phyloP scores from a whole-genome alignment of 2,113 vertebrate species.

The Mesembrinibis cayennensis region DNA sequence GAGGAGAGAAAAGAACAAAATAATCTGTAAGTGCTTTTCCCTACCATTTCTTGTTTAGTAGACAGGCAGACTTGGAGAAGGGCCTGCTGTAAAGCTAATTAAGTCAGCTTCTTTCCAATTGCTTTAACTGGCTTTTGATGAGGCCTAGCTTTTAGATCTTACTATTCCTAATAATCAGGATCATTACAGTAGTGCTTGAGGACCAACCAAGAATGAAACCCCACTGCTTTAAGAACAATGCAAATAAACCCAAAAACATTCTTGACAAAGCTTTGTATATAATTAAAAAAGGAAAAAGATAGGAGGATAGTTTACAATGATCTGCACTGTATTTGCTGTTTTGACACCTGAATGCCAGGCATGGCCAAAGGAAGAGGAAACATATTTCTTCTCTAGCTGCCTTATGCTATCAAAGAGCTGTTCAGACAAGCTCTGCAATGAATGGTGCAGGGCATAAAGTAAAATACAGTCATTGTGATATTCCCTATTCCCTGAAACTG shows the following conservation, averaged over 20 bases:
- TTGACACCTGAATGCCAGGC: not conserved
- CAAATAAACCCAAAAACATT: not conserved
- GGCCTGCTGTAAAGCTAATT: not conserved
- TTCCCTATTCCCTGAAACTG: not conserved
- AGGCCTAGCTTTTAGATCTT: not conserved
- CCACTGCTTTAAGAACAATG: not conserved
- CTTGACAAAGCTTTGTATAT: not conserved
- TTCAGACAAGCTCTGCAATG: not conserved
- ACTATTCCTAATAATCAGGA: not conserved
- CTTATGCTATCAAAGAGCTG: not conserved
- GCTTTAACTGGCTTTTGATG: not conserved
- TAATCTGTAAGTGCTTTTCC: not conserved
- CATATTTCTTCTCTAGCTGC: not conserved
- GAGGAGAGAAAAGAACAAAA: not conserved
- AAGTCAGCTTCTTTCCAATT: not conserved
- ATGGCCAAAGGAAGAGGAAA: not conserved
- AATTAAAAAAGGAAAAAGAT: not conserved
- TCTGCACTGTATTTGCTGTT: not conserved
- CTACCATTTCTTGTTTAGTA: not conserved
- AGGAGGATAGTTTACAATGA: not conserved
- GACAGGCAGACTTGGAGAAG: not conserved
- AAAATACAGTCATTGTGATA: not conserved
- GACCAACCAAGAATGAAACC: not conserved
- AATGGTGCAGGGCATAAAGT: not conserved
- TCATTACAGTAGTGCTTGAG: not conserved